These are phyloP conservation scores for Nomada hirtipes DNA, from an alignment of 2,888 invertebrate species.

Conservation along the genomic window DNA sequence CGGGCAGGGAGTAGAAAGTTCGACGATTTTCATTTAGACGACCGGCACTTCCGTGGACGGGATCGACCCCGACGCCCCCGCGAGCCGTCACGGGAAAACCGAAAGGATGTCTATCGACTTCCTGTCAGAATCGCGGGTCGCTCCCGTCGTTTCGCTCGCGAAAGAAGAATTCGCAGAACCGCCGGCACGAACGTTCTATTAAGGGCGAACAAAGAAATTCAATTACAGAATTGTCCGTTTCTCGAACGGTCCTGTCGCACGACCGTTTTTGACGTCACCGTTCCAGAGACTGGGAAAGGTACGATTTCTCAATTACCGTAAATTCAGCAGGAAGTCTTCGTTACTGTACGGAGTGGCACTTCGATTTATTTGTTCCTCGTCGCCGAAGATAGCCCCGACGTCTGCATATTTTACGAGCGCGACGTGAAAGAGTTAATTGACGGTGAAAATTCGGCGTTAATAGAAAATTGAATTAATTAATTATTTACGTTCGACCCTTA, in stretches of 20 bases:
- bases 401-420: too few relatives aligned
- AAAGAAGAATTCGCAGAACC: slow-evolving; percentile 6
- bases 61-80: slow-evolving; percentile 3
- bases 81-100: slow-evolving; percentile 14
- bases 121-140: slow-evolving; percentile 48
- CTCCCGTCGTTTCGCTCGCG: slow-evolving; percentile 7
- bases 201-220: slow-evolving; percentile 22
- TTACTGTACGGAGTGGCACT: too few relatives aligned
- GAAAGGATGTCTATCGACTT: slow-evolving; percentile 50
- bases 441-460: too few relatives aligned
- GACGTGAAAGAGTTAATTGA: too few relatives aligned
- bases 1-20: slow-evolving; percentile 19
- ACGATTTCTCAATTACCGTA: neutral
- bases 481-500: too few relatives aligned
- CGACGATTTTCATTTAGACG: slow-evolving; percentile 33
- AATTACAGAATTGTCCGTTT: slow-evolving; percentile 33
- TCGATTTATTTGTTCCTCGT: neutral
- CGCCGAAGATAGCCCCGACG: too few relatives aligned
- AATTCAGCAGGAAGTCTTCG: neutral
- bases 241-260: neutral
- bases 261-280: neutral
- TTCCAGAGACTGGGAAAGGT: neutral
- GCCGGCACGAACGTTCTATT: slow-evolving; percentile 10
- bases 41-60: neutral
- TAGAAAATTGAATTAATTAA: too few relatives aligned